Evolutionary conservation across 2,797 vertebrate genomes (phyloP).

Genomic region (Hypotaenidia philippensis): DNA sequence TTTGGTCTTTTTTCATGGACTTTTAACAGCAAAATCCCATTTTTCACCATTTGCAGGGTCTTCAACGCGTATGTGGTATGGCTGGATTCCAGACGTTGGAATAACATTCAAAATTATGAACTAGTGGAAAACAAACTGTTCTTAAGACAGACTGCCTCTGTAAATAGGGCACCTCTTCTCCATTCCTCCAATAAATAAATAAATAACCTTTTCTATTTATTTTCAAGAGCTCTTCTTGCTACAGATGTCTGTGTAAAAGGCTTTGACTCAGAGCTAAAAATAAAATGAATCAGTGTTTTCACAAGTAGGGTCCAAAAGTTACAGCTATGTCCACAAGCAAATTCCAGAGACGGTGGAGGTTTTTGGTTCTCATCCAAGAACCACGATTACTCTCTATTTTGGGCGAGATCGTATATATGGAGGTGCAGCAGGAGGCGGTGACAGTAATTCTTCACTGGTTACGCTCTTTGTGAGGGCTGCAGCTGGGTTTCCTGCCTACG

Average conservation of each 20-base stretch:
- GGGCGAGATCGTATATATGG: not conserved
- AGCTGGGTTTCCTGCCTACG: constrained; percentile 6
- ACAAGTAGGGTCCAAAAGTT: not conserved
- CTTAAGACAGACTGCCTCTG: not conserved
- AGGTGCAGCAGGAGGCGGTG: not conserved
- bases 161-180: not conserved
- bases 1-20: not conserved
- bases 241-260: constrained; percentile 21
- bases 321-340: not conserved
- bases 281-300: not conserved
- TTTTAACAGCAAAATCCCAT: not conserved
- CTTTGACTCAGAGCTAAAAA: not conserved
- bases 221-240: constrained; percentile 33
- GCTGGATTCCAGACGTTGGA: not conserved
- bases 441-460: not conserved
- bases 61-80: not conserved
- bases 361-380: not conserved
- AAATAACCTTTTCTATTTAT: constrained; percentile 43
- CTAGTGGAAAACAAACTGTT: not conserved
- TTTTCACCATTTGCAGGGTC: not conserved
- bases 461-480: constrained; percentile 12
- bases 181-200: constrained; percentile 35
- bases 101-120: not conserved
- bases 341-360: not conserved
- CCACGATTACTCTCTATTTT: not conserved